phyloP scores from a whole-genome alignment of 1,140 invertebrate species.

The Rhagoletis pomonella region DNA sequence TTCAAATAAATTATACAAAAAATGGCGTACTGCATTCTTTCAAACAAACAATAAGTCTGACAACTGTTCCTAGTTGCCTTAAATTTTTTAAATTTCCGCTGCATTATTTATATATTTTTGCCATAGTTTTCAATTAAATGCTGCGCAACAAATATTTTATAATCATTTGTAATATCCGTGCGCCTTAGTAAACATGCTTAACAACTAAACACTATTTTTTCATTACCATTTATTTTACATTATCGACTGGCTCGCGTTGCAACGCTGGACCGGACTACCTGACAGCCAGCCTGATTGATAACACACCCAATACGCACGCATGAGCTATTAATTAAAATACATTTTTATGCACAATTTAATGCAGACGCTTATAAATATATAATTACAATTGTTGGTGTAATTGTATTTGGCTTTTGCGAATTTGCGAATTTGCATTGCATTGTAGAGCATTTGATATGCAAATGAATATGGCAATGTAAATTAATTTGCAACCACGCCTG shows the following conservation, averaged over 20 bases:
- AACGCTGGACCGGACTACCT: not conserved
- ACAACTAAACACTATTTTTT: not conserved
- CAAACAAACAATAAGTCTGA: too few species aligned
- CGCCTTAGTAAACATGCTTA: conserved; percentile 7
- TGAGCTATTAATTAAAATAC: conserved; percentile 24
- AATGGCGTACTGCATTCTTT: too few species aligned
- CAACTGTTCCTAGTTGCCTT: not conserved
- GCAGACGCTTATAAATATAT: conserved; percentile 34
- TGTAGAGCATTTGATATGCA: conserved; percentile 26
- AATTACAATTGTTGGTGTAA: conserved; percentile 28
- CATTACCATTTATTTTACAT: not conserved
- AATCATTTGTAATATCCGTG: not conserved
- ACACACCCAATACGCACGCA: not conserved
- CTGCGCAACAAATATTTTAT: not conserved
- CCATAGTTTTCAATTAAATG: not conserved
- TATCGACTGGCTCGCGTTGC: not conserved
- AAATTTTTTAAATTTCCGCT: not conserved
- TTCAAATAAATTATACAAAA: too few species aligned
- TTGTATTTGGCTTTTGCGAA: conserved; percentile 7
- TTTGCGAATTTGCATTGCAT: not conserved
- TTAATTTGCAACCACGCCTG: not conserved
- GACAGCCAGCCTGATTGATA: conserved; percentile 35
- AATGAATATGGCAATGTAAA: conserved; percentile 35
- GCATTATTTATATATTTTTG: not conserved
- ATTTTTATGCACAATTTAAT: conserved; percentile 46